Percentiles rank a stretch among this genome's conserved stretches.
These are phyloP conservation scores for Orchestia grillus DNA, from an alignment of 1,140 invertebrate genomes.

Conservation along the genomic window DNA sequence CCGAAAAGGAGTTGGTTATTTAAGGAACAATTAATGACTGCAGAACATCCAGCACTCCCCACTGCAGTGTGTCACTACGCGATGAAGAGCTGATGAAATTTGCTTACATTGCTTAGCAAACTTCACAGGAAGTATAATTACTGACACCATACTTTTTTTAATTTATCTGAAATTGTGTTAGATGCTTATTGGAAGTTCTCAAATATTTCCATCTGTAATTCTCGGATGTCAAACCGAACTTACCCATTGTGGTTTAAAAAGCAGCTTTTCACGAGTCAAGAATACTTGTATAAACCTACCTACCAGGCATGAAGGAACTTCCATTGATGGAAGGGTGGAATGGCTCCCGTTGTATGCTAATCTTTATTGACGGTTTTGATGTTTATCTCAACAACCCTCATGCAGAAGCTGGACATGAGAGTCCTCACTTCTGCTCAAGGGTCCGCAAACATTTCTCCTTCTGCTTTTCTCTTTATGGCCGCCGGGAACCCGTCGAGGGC, in stretches of 20 bases:
- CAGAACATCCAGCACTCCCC: no score
- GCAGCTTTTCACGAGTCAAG: neutral
- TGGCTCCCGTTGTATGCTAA: constrained; percentile 13
- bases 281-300: neutral
- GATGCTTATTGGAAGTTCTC: neutral
- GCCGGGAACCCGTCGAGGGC: constrained; percentile 3
- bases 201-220: neutral
- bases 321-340: neutral
- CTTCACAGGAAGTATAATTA: neutral
- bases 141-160: neutral
- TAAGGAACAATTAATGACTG: no score
- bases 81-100: no score
- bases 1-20: no score
- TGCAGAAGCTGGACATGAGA: constrained; percentile 18
- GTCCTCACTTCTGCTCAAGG: constrained; percentile 10
- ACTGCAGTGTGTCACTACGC: no score
- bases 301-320: neutral
- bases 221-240: neutral
- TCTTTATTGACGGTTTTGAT: constrained; percentile 30
- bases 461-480: neutral
- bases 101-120: neutral
- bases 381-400: constrained; percentile 44
- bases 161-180: neutral
- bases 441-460: constrained; percentile 13
- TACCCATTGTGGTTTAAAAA: neutral